These are phyloP conservation scores for Zaprionus gabonicus DNA, from an alignment of 1,140 invertebrate genomes.

Conservation along the genomic window DNA sequence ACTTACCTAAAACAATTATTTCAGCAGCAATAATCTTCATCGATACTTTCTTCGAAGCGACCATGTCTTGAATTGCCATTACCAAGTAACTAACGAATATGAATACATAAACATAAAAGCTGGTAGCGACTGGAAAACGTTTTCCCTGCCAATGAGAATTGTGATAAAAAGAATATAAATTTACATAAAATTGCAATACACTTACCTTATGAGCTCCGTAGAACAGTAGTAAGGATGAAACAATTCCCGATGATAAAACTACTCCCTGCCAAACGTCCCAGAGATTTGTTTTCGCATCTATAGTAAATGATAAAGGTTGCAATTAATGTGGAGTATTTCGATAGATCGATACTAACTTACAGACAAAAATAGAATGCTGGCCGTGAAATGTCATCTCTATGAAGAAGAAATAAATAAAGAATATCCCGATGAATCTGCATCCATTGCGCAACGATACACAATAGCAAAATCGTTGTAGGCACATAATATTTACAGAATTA, in stretches of 20 bases:
- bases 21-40: neutral
- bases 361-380: conserved; percentile 42
- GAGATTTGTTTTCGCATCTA: neutral
- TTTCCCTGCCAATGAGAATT: neutral
- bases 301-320: neutral
- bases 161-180: neutral
- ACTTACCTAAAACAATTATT: neutral
- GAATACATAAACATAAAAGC: neutral
- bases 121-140: neutral
- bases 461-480: conserved; percentile 32
- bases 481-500: too few relatives aligned
- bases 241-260: conserved; percentile 15
- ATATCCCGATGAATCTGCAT: conserved; percentile 35
- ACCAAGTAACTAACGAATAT: neutral
- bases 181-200: neutral
- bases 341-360: conserved; percentile 23
- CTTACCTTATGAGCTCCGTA: conserved; percentile 50
- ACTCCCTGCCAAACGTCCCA: conserved; percentile 39
- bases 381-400: conserved; percentile 45
- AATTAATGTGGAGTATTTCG: neutral
- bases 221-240: conserved; percentile 25
- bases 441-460: conserved; percentile 38
- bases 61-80: neutral
- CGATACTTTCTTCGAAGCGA: neutral
- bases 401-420: conserved; percentile 41